Percentiles rank a stretch among this genome's conserved stretches.
These are phyloP conservation scores for Ophioderma brevispina DNA, from an alignment of 35 echinoderm and acorn worm genomes.

Conservation along the genomic window DNA sequence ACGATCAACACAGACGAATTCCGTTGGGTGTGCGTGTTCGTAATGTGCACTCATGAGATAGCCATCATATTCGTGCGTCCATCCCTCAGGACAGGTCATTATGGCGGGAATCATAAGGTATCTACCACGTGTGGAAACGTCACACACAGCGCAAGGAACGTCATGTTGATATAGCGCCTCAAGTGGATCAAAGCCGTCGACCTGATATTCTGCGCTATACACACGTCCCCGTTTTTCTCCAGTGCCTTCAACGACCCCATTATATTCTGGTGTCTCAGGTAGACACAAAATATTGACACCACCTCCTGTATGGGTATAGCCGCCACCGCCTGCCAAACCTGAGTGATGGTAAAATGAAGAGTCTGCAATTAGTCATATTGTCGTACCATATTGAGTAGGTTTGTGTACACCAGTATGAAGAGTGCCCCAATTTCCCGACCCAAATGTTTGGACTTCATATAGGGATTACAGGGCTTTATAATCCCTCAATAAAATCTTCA, in stretches of 20 bases:
- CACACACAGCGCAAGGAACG: neutral
- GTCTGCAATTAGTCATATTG: too few relatives aligned
- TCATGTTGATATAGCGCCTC: neutral
- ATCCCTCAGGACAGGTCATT: neutral
- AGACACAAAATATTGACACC: conserved; percentile 14
- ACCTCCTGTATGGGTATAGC: conserved; percentile 30
- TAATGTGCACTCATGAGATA: neutral
- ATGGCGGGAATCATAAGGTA: neutral
- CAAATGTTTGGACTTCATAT: too few relatives aligned
- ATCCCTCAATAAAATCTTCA: too few relatives aligned
- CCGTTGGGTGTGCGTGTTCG: neutral
- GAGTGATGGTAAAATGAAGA: too few relatives aligned
- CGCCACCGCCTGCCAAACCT: conserved; percentile 22
- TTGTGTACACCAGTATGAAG: too few relatives aligned
- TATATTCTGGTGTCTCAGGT: conserved; percentile 36
- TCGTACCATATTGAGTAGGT: too few relatives aligned
- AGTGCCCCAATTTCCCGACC: too few relatives aligned
- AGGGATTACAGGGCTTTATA: too few relatives aligned
- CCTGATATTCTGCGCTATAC: neutral
- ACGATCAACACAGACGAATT: neutral
- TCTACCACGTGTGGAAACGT: neutral
- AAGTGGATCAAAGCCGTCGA: neutral
- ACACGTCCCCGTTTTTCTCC: neutral
- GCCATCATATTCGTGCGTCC: neutral
- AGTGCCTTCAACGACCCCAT: neutral